Evolutionary conservation across 2,113 vertebrate species (phyloP), one percentile per base, ranked within the genome.

Genomic region (Euleptes europaea): DNA sequence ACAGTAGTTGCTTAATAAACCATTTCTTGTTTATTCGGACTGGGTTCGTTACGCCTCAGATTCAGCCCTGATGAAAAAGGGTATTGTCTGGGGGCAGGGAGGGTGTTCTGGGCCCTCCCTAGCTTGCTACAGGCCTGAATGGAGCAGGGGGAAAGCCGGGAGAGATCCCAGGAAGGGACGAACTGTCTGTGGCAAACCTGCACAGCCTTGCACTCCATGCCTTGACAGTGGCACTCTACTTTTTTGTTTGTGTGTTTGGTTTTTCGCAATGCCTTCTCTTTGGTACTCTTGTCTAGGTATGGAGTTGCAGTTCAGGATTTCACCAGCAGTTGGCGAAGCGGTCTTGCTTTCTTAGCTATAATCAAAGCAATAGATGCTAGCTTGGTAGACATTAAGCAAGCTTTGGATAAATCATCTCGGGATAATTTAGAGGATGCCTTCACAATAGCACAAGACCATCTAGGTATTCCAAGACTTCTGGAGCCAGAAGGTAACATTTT

Each of bases 401-500:
- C 98, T 7, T 90, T 98, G 92, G 97, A 97, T 83, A 96, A 97
- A 89, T 95, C 96, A 0, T 84, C 97, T 70, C 95, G 95, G 86
- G 98, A 98, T 51, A 99, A 99, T 73, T 93, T 99, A 1, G 98
- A 99, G 91, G 97, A 98, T 74, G 98, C 98, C 11, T 99, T 99
- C 94, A 96, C 94, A 90, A 97, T 97, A 28, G 98, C 98, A 0
- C 97, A 98, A 31, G 97, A 96, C 31, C 97, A 96, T 85, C 96
- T 99, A 80, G 97, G 97, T 49, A 98, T 99, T 78, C 97, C 98
- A 80, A 97, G 97, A 80, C 97, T 99, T 10, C 96, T 99, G 35
- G 98, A 99, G 87, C 97, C 98, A 1, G 98, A 99, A 94, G 98
- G 98, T 99, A 96, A 87, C 38, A 1, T 85, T 63, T n/a, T 6